Evolutionary conservation across 2,797 vertebrate species (phyloP).

Genomic region (Tragopan temminckii): DNA sequence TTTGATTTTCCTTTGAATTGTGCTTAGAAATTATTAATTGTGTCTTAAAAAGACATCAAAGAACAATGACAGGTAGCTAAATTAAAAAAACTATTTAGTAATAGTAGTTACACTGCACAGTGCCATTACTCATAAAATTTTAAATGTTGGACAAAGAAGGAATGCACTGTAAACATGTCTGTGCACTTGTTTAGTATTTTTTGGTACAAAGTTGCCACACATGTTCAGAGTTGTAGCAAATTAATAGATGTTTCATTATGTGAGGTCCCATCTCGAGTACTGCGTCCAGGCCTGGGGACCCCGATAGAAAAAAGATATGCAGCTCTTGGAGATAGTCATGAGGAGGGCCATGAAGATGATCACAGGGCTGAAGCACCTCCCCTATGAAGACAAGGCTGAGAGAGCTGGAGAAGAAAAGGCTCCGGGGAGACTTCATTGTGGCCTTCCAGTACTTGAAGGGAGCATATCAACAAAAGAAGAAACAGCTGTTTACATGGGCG

Average conservation of each 20-base stretch:
- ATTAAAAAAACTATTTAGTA: background rate
- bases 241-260: background rate
- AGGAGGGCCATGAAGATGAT: too few species aligned
- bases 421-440: too few species aligned
- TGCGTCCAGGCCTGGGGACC: too few species aligned
- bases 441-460: too few species aligned
- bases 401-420: too few species aligned
- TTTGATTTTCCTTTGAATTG: conserved; percentile 3
- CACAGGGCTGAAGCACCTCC: too few species aligned
- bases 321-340: too few species aligned
- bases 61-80: background rate
- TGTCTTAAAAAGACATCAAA: background rate
- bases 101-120: background rate
- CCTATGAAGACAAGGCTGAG: too few species aligned
- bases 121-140: background rate
- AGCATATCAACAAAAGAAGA: too few species aligned
- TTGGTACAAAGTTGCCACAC: background rate
- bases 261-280: too few species aligned
- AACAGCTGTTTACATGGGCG: too few species aligned
- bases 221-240: background rate
- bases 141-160: background rate
- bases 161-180: accelerated
- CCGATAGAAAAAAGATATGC: too few species aligned
- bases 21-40: background rate
- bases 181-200: background rate